Percentiles rank a stretch among this genome's conserved stretches.
Evolutionary conservation across 2,888 invertebrate genomes (phyloP).

Genomic region (Drosophila subsilvestris): DNA sequence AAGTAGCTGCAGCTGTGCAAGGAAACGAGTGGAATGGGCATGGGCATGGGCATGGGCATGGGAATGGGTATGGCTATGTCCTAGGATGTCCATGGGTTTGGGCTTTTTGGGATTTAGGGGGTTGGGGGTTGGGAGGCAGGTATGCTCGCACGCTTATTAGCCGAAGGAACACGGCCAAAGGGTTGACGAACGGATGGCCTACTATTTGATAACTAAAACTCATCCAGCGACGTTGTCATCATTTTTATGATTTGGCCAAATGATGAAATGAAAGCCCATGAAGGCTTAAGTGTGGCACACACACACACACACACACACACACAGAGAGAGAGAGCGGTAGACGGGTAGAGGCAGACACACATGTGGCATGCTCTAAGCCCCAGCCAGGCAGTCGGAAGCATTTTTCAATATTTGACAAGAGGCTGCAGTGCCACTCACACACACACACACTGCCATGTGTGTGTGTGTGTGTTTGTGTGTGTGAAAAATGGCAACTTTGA

Average conservation of each 20-base stretch:
- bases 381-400: slow-evolving; percentile 48
- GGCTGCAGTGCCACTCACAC: slow-evolving; percentile 11
- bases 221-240: slow-evolving; percentile 67
- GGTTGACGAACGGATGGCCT: slow-evolving; percentile 57
- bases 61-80: background rate
- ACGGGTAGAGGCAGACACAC: background rate
- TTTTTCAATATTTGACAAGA: slow-evolving; percentile 78
- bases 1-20: slow-evolving; percentile 70
- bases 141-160: slow-evolving; percentile 61
- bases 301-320: slow-evolving; percentile 17
- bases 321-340: background rate
- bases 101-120: slow-evolving; percentile 1
- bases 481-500: slow-evolving; percentile 79
- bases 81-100: slow-evolving; percentile 3
- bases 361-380: slow-evolving; percentile 39
- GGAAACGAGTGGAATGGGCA: slow-evolving; percentile 22
- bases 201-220: slow-evolving; percentile 72
- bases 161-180: slow-evolving; percentile 12
- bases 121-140: slow-evolving; percentile 15
- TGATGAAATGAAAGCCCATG: slow-evolving; percentile 70
- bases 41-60: background rate
- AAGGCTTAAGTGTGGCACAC: slow-evolving; percentile 63
- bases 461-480: background rate
- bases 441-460: slow-evolving; percentile 31
- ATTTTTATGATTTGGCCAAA: slow-evolving; percentile 75